These are phyloP conservation scores for Aselliscus stoliczkanus DNA, from an alignment of 2,797 vertebrate species.

Conservation along the genomic window DNA sequence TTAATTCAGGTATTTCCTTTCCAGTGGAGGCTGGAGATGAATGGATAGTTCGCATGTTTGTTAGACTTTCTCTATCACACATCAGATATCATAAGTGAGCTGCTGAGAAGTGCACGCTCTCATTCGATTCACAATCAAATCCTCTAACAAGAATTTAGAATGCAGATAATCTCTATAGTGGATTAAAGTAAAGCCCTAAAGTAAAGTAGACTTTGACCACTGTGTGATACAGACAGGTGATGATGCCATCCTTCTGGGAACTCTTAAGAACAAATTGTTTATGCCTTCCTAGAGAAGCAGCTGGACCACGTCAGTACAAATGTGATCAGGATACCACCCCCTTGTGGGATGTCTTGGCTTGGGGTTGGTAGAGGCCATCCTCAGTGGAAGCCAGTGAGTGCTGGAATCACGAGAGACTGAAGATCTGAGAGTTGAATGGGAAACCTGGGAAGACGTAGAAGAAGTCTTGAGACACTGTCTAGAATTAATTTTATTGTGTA, in stretches of 20 bases:
- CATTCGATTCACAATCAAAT: constrained; percentile 8
- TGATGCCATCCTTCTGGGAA: neutral
- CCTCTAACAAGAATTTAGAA: constrained; percentile 9
- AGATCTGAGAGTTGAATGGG: neutral
- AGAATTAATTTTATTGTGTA: neutral
- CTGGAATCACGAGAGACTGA: neutral
- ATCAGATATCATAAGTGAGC: neutral
- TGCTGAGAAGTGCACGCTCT: neutral
- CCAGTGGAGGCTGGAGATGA: neutral
- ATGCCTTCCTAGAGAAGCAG: neutral
- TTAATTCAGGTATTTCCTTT: neutral
- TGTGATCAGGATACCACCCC: neutral
- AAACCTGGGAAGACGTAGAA: neutral
- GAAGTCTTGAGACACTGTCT: neutral
- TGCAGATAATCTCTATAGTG: neutral
- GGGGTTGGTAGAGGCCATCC: neutral
- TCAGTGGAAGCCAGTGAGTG: neutral
- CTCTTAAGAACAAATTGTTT: neutral
- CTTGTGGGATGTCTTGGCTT: neutral
- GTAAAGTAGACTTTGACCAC: neutral
- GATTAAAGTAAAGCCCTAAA: constrained; percentile 20
- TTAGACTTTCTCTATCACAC: constrained; percentile 20
- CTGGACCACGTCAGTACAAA: neutral
- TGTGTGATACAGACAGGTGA: neutral
- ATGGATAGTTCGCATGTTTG: constrained; percentile 22